These are phyloP conservation scores for Dynastes grantii DNA, from an alignment of 2,888 invertebrate genomes.

Conservation along the genomic window DNA sequence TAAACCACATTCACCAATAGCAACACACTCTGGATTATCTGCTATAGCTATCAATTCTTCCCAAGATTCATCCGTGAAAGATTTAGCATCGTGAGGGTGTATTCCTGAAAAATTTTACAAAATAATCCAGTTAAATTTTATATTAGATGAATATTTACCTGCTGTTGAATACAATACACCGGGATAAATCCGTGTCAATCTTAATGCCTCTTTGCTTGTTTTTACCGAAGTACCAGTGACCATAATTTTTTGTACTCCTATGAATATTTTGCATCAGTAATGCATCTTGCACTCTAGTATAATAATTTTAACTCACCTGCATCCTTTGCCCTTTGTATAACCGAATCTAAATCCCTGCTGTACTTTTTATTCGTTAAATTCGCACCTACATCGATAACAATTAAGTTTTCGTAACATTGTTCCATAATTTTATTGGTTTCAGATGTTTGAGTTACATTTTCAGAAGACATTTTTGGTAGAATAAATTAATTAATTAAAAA, in stretches of 20 bases:
- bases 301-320: constrained; percentile 76
- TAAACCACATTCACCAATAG: constrained; percentile 94
- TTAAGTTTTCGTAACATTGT: constrained; percentile 91
- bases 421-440: constrained; percentile 72
- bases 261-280: constrained; percentile 52
- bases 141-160: constrained; percentile 72
- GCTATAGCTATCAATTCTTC: constrained; percentile 84
- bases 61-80: constrained; percentile 86
- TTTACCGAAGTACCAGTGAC: constrained; percentile 93
- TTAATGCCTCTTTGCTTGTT: constrained; percentile 91
- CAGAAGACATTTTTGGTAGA: constrained; percentile 40
- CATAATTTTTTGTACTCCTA: constrained; percentile 95
- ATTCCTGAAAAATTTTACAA: constrained; percentile 76
- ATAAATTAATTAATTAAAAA: constrained; percentile 4
- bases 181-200: constrained; percentile 91
- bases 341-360: constrained; percentile 91
- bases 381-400: constrained; percentile 92
- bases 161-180: constrained; percentile 93
- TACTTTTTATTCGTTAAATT: constrained; percentile 96
- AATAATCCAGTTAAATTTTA: neutral
- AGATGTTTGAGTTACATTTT: constrained; percentile 29
- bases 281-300: neutral
- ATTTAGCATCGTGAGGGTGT: constrained; percentile 95
- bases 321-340: constrained; percentile 93
- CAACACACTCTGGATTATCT: constrained; percentile 90